phyloP scores from a whole-genome alignment of 1,140 invertebrate genomes.

The Brachionus rubens region DNA sequence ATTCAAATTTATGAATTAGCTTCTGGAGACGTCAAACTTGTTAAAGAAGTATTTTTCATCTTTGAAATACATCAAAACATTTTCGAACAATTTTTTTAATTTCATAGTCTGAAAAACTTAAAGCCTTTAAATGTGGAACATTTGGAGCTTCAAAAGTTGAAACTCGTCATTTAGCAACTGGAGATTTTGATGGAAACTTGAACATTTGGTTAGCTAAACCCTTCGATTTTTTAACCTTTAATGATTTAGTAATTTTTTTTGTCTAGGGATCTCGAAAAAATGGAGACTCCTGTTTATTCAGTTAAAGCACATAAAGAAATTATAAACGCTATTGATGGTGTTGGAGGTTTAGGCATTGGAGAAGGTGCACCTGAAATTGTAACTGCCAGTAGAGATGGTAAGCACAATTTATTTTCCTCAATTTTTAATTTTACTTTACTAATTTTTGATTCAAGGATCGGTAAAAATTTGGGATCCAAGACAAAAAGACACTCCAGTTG shows the following conservation, averaged over 20 bases:
- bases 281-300: conserved; percentile 72
- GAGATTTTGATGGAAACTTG: conserved; percentile 81
- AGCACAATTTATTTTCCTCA: conserved; percentile 47
- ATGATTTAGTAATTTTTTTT: conserved; percentile 60
- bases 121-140: conserved; percentile 84
- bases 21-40: conserved; percentile 68
- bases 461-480: conserved; percentile 93
- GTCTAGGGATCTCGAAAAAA: conserved; percentile 71
- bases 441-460: conserved; percentile 63
- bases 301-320: conserved; percentile 79
- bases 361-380: conserved; percentile 89
- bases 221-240: not conserved
- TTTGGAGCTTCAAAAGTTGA: conserved; percentile 77
- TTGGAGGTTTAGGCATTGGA: conserved; percentile 76
- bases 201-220: conserved; percentile 66
- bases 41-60: conserved; percentile 65
- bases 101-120: conserved; percentile 71
- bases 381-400: conserved; percentile 86
- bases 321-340: conserved; percentile 86
- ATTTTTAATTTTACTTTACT: not conserved
- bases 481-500: conserved; percentile 76
- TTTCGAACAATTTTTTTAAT: conserved; percentile 45
- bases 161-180: conserved; percentile 77
- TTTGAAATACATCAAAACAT: conserved; percentile 20
- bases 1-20: conserved; percentile 81